Conservation (phyloP, 2,888 invertebrate species). For the Noctua janthe region DNA sequence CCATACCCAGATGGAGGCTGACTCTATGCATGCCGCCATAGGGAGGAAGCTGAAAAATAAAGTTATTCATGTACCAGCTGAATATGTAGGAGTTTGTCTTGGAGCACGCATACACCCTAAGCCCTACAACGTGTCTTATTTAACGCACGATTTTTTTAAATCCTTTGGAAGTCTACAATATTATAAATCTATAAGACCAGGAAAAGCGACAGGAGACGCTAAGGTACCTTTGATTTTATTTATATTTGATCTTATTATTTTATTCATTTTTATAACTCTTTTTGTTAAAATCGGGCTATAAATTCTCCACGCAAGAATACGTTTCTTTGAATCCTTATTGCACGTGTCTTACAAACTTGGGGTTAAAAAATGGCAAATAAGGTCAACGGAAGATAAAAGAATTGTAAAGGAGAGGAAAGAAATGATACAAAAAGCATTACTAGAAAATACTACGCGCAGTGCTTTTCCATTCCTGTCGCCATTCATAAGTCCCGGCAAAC, state of each 20-base stretch:
- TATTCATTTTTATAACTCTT: background rate
- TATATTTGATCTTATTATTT: background rate
- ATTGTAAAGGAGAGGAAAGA: too few species aligned
- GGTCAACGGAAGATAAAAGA: too few species aligned
- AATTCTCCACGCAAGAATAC: too few species aligned
- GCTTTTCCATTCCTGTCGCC: too few species aligned
- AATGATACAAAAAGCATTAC: too few species aligned
- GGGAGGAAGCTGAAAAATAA: slow-evolving; percentile 42
- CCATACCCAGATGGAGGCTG: slow-evolving; percentile 58
- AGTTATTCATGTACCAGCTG: slow-evolving; percentile 52
- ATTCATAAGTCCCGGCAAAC: too few species aligned
- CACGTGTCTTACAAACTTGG: too few species aligned
- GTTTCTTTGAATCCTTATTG: too few species aligned
- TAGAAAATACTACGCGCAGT: too few species aligned
- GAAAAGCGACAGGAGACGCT: slow-evolving; percentile 43
- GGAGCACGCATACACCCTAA: slow-evolving; percentile 47
- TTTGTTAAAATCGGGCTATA: background rate
- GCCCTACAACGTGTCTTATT: slow-evolving; percentile 49
- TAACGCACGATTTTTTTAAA: slow-evolving; percentile 48
- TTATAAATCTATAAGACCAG: slow-evolving; percentile 48
- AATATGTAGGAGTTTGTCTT: slow-evolving; percentile 50
- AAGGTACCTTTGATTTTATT: slow-evolving; percentile 11
- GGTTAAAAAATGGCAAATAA: too few species aligned
- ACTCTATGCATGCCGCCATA: slow-evolving; percentile 45
- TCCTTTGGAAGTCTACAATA: slow-evolving; percentile 48